phyloP scores from a whole-genome alignment of 2,888 invertebrate genomes.

The Zelleria hepariella region DNA sequence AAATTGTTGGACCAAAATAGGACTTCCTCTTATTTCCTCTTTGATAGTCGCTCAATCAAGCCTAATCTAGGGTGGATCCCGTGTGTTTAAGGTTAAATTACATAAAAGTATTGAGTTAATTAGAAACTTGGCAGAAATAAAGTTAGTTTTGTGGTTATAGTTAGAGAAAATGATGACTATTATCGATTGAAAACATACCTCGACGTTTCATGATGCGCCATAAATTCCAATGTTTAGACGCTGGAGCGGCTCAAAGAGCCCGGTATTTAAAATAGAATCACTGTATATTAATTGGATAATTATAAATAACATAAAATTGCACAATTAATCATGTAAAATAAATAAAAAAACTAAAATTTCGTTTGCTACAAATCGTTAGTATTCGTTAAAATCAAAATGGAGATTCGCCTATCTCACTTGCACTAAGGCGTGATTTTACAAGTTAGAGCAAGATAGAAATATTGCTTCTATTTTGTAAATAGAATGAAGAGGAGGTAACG shows the following conservation, averaged over 20 bases:
- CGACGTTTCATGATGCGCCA: slow-evolving; percentile 52
- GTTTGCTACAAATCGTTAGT: slow-evolving; percentile 65
- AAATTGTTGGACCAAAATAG: slow-evolving; percentile 9
- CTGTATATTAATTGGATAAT: slow-evolving; percentile 4
- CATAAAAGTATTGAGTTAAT: too few species aligned
- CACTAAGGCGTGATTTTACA: neutral
- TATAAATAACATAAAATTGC: slow-evolving; percentile 30
- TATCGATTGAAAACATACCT: slow-evolving; percentile 66
- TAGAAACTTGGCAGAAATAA: neutral
- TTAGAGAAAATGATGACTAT: slow-evolving; percentile 40
- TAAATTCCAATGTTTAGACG: slow-evolving; percentile 18
- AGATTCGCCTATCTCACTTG: slow-evolving; percentile 29
- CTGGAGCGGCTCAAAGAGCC: slow-evolving; percentile 7
- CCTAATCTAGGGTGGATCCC: too few species aligned
- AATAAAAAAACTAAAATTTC: slow-evolving; percentile 43
- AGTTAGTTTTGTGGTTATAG: slow-evolving; percentile 34
- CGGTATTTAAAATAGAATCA: slow-evolving; percentile 22
- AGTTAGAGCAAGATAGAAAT: slow-evolving; percentile 34
- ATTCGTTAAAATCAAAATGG: slow-evolving; percentile 65
- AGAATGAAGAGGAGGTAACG: slow-evolving; percentile 33
- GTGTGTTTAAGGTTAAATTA: too few species aligned
- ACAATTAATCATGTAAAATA: slow-evolving; percentile 37
- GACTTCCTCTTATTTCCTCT: neutral
- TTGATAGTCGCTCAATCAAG: neutral
- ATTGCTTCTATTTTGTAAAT: slow-evolving; percentile 29